A percentile compares a stretch with the other conserved stretches of the same genome.
These are phyloP conservation scores for Allophyes oxyacanthae DNA, from an alignment of 2,888 invertebrate genomes.

Conservation along the genomic window DNA sequence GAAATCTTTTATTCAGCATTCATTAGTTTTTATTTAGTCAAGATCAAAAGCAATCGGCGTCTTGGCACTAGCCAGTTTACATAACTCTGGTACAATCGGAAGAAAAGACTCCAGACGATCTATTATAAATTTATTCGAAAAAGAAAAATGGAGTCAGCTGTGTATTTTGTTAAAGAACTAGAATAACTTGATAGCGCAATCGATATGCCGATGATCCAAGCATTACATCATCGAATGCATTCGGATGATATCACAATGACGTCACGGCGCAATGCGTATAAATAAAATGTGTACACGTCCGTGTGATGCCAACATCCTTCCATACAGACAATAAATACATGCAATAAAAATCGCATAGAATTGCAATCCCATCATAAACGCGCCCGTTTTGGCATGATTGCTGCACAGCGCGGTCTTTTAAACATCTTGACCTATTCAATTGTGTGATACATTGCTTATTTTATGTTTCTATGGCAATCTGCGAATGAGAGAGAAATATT, in stretches of 20 bases:
- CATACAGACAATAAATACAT: constrained; percentile 62
- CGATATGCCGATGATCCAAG: constrained; percentile 65
- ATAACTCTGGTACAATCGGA: constrained; percentile 40
- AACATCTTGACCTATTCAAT: constrained; percentile 56
- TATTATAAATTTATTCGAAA: constrained; percentile 30
- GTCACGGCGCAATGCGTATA: constrained; percentile 68
- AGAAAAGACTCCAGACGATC: constrained; percentile 42
- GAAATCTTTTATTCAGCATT: constrained; percentile 45
- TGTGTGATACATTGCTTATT: constrained; percentile 43
- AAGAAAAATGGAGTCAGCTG: constrained; percentile 33
- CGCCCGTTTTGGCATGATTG: constrained; percentile 72
- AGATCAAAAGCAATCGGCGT: constrained; percentile 47
- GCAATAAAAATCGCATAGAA: constrained; percentile 68
- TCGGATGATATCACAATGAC: constrained; percentile 65
- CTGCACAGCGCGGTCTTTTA: constrained; percentile 52
- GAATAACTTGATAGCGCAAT: constrained; percentile 35
- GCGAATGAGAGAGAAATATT: constrained; percentile 27
- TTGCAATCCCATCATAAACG: constrained; percentile 65
- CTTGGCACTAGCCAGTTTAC: constrained; percentile 44
- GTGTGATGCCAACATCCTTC: constrained; percentile 64
- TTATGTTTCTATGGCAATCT: constrained; percentile 35
- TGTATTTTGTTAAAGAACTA: constrained; percentile 32
- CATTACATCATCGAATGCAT: constrained; percentile 71
- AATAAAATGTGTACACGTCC: constrained; percentile 53
- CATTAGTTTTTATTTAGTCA: constrained; percentile 43